phyloP scores from a whole-genome alignment of 2,797 vertebrate species.

The Choloepus didactylus region DNA sequence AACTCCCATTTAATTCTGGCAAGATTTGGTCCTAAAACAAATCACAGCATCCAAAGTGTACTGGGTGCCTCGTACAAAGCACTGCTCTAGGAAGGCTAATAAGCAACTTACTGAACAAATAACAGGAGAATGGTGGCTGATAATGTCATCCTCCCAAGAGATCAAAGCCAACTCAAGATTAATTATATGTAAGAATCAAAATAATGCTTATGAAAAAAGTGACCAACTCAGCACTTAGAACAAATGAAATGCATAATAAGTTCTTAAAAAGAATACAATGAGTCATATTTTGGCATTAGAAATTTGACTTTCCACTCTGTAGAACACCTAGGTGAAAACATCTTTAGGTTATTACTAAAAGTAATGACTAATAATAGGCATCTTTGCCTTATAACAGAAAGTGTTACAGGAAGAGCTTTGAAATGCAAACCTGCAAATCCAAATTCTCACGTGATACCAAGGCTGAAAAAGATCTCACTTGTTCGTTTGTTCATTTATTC shows the following conservation, averaged over 20 bases:
- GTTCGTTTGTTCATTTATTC: neutral
- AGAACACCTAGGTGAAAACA: slow-evolving; percentile 1
- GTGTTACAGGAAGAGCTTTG: neutral
- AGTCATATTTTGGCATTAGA: slow-evolving; percentile 47
- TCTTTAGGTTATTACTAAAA: slow-evolving; percentile 33
- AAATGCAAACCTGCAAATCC: slow-evolving; percentile 27
- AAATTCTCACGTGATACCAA: slow-evolving; percentile 46
- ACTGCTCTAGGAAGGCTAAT: neutral
- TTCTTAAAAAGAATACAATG: slow-evolving; percentile 67
- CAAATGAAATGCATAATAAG: slow-evolving; percentile 49
- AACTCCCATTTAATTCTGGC: slow-evolving; percentile 7
- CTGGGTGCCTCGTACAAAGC: neutral
- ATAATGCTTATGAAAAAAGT: slow-evolving; percentile 36
- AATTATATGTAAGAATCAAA: slow-evolving; percentile 67
- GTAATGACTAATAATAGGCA: slow-evolving; percentile 36
- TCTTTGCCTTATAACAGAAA: slow-evolving; percentile 53
- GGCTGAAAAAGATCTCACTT: neutral
- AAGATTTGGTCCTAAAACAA: slow-evolving; percentile 20
- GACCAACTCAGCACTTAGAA: slow-evolving; percentile 49
- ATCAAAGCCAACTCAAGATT: slow-evolving; percentile 51
- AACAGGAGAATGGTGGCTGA: slow-evolving; percentile 2
- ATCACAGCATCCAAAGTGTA: neutral
- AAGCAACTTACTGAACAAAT: slow-evolving; percentile 16
- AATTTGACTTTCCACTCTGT: slow-evolving; percentile 24
- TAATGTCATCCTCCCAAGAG: slow-evolving; percentile 9